Conservation (phyloP, 1,140 invertebrate genomes). For the Lanistes nyassanus region DNA sequence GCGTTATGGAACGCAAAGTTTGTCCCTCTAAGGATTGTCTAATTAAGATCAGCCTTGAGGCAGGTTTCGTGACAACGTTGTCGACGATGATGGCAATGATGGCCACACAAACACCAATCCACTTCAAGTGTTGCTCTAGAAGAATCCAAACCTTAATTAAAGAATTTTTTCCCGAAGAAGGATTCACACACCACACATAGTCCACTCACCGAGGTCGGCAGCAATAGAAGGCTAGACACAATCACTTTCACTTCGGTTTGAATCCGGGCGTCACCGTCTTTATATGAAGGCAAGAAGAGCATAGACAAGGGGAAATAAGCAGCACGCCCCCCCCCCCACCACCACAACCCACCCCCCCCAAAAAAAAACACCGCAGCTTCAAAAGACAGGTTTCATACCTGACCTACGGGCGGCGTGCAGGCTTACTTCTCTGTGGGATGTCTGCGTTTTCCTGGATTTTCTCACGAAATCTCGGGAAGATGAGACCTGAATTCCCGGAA, state of each 20-base stretch:
- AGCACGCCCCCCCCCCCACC: too few relatives aligned
- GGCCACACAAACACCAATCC: neutral
- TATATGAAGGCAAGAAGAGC: neutral
- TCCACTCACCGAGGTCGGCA: neutral
- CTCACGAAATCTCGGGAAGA: neutral
- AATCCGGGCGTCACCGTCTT: neutral
- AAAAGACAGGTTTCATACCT: neutral
- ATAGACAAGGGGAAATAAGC: neutral
- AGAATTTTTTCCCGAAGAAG: slow-evolving; percentile 27
- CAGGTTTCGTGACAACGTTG: neutral
- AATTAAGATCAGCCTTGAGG: neutral
- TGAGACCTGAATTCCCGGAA: neutral
- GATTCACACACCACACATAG: slow-evolving; percentile 18
- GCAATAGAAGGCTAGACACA: neutral
- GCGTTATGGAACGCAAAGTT: too few relatives aligned
- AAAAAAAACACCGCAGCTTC: neutral
- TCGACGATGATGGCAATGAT: slow-evolving; percentile 3
- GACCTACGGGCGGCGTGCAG: neutral
- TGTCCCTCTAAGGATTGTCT: too few relatives aligned
- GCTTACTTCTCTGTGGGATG: neutral
- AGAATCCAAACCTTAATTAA: neutral
- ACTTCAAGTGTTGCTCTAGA: neutral
- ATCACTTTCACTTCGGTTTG: neutral
- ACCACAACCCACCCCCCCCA: too few relatives aligned
- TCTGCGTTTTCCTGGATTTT: neutral